Percentiles rank a stretch among this genome's conserved stretches.
Evolutionary conservation across 1,140 invertebrate genomes (phyloP).

Genomic region (Centruroides vittatus): DNA sequence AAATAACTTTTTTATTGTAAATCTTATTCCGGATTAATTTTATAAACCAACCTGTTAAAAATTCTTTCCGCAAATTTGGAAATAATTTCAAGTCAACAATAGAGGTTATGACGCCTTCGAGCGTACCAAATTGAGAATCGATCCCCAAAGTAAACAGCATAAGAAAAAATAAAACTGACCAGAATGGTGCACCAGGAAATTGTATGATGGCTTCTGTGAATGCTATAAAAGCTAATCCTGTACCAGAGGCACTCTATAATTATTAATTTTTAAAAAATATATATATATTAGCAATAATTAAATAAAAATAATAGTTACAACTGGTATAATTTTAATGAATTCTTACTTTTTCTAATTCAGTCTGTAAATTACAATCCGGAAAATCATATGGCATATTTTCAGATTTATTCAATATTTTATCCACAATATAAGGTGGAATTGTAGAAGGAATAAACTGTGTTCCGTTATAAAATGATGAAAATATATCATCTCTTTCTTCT

Average conservation of each 20-base stretch:
- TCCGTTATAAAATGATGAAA: slow-evolving; percentile 1
- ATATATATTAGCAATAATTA: background rate
- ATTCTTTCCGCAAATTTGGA: slow-evolving; percentile 79
- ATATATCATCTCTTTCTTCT: slow-evolving; percentile 38
- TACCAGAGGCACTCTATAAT: slow-evolving; percentile 70
- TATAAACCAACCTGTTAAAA: slow-evolving; percentile 52
- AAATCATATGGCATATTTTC: slow-evolving; percentile 43
- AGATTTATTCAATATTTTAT: slow-evolving; percentile 18
- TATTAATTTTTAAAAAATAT: background rate
- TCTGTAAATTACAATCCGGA: slow-evolving; percentile 63
- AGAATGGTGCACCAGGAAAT: slow-evolving; percentile 76
- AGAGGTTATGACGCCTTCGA: slow-evolving; percentile 90
- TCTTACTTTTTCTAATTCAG: slow-evolving; percentile 68
- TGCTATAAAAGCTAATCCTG: slow-evolving; percentile 85
- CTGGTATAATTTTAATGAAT: background rate
- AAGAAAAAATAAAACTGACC: slow-evolving; percentile 85
- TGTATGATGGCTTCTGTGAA: slow-evolving; percentile 95
- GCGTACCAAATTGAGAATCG: slow-evolving; percentile 86
- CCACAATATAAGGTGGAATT: slow-evolving; percentile 3
- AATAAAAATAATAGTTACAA: background rate
- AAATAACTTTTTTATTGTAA: too few species aligned
- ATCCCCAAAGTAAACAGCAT: slow-evolving; percentile 93
- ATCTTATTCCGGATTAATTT: too few species aligned
- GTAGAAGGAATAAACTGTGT: slow-evolving; percentile 1
- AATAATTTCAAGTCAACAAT: slow-evolving; percentile 91